Conservation (phyloP, 2,888 invertebrate genomes). For the Allolobophora icterica region DNA sequence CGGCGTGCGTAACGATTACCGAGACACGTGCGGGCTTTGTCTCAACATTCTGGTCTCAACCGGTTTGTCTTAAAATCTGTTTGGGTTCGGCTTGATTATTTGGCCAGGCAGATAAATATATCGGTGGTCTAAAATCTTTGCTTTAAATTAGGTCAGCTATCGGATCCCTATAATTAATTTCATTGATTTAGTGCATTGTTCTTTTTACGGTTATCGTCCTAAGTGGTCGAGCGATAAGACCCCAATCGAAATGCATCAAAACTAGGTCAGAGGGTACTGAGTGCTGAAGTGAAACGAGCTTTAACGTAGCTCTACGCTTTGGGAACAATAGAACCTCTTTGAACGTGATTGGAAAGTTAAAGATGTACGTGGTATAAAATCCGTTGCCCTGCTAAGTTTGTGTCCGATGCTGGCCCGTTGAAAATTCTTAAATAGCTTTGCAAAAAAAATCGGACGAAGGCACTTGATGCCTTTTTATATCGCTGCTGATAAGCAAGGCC, state of each 20-base stretch:
- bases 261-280: not conserved
- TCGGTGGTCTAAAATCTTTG: not conserved
- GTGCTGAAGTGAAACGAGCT: not conserved
- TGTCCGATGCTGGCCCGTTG: too few relatives aligned
- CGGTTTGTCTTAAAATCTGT: not conserved
- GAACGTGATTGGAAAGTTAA: too few relatives aligned
- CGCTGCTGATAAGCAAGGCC: too few relatives aligned
- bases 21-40: not conserved
- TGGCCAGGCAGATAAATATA: not conserved
- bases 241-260: not conserved
- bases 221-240: not conserved
- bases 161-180: not conserved
- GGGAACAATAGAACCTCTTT: too few relatives aligned
- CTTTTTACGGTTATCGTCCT: not conserved
- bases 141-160: not conserved
- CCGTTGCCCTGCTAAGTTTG: too few relatives aligned
- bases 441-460: too few relatives aligned
- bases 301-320: too few relatives aligned
- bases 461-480: too few relatives aligned
- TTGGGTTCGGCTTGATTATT: fast-evolving
- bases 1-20: too few relatives aligned
- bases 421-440: too few relatives aligned
- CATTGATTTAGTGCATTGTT: not conserved
- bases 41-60: too few relatives aligned
- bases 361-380: too few relatives aligned